These are phyloP conservation scores for Mus musculus DNA, from an alignment of 2,113 vertebrate species.

Conservation along the genomic window DNA sequence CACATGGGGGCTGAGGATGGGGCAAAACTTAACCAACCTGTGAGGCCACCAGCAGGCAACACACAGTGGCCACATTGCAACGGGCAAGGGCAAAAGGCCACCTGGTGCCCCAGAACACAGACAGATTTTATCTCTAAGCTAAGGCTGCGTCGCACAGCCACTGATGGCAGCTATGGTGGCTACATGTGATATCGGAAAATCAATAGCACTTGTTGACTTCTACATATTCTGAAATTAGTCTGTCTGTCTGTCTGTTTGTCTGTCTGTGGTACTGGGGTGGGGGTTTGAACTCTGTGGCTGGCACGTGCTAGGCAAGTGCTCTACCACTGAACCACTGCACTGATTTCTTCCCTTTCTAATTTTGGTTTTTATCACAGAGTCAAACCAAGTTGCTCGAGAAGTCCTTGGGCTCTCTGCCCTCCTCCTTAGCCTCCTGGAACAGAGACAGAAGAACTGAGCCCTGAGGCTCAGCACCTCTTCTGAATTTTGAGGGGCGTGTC, in stretches of 20 bases:
- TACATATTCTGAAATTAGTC: not conserved
- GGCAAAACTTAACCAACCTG: not conserved
- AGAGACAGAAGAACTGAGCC: not conserved
- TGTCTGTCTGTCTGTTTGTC: not conserved
- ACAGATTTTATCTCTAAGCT: not conserved
- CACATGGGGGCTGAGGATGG: no score
- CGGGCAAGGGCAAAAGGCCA: not conserved
- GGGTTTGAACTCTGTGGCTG: not conserved
- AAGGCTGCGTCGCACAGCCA: rapidly evolving
- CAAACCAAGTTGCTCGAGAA: not conserved
- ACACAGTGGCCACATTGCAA: not conserved
- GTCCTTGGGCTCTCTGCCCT: not conserved
- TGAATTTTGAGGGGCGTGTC: not conserved
- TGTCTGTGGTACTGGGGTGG: not conserved
- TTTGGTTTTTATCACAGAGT: not conserved
- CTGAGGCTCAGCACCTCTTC: not conserved
- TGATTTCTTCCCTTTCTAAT: not conserved
- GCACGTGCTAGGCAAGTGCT: not conserved
- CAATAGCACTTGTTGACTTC: not conserved
- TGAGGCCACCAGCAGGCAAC: no score
- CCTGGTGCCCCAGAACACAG: not conserved
- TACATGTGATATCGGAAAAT: not conserved
- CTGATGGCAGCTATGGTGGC: not conserved
- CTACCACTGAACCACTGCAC: not conserved
- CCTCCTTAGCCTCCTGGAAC: not conserved